Conservation (phyloP, 1,140 invertebrate species). For the silkworm (Bombyx mori) region DNA sequence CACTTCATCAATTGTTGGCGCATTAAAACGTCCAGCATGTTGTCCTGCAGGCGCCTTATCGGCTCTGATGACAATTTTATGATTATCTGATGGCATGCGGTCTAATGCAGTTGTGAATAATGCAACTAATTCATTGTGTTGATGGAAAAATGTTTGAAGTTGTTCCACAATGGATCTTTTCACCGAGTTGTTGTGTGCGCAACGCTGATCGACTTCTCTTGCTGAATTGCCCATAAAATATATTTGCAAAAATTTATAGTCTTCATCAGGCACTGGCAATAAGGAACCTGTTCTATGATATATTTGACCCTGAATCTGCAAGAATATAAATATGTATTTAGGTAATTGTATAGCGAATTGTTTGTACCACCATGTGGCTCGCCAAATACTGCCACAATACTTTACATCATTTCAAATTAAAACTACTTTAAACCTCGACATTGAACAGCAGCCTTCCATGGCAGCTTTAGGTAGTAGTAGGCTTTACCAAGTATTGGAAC, state of each 20-base stretch:
- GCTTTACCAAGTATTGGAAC: too few species aligned
- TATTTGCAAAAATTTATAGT: constrained; percentile 19
- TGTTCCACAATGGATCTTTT: constrained; percentile 32
- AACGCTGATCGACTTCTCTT: constrained; percentile 21
- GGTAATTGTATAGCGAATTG: constrained; percentile 1
- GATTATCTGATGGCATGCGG: constrained; percentile 42
- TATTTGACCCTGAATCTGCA: constrained; percentile 21
- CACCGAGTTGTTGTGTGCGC: constrained; percentile 17
- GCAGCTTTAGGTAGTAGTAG: too few species aligned
- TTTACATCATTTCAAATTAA: too few species aligned
- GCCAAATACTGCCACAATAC: too few species aligned
- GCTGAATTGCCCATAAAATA: constrained; percentile 24
- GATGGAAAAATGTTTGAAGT: constrained; percentile 43
- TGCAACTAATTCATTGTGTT: constrained; percentile 41
- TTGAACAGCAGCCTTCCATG: too few species aligned
- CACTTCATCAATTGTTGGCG: constrained; percentile 2
- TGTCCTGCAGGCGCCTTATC: constrained; percentile 39
- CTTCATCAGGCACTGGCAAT: constrained; percentile 14
- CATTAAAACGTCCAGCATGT: neutral
- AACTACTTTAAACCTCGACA: too few species aligned
- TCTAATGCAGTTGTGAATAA: constrained; percentile 37
- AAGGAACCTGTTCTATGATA: constrained; percentile 20
- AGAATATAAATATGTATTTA: too few species aligned
- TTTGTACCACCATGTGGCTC: too few species aligned
- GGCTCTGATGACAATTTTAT: constrained; percentile 46